Percentiles rank a stretch among this genome's conserved stretches.
Evolutionary conservation across 2,888 invertebrate genomes (phyloP).

Genomic region (Hyles lineata): DNA sequence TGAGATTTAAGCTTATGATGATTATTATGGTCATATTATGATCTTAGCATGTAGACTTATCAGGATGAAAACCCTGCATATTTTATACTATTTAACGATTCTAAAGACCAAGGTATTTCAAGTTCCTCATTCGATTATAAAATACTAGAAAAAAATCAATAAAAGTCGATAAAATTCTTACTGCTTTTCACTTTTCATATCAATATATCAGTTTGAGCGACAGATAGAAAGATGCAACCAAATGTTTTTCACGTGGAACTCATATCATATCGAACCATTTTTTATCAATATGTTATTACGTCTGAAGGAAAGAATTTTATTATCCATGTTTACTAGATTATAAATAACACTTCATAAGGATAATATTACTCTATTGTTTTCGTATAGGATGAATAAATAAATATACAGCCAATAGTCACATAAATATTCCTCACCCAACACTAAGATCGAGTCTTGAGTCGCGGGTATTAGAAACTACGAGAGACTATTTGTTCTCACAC

Average conservation of each 20-base stretch:
- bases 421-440: too few relatives aligned
- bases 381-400: too few relatives aligned
- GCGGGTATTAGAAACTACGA: too few relatives aligned
- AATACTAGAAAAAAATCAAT: neutral
- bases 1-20: too few relatives aligned
- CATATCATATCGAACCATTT: slow-evolving; percentile 11
- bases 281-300: slow-evolving; percentile 11
- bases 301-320: slow-evolving; percentile 13
- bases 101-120: neutral
- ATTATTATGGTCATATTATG: too few relatives aligned
- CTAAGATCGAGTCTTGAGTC: too few relatives aligned
- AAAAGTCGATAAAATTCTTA: neutral
- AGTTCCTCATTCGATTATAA: too few relatives aligned
- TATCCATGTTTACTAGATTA: neutral
- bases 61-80: neutral
- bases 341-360: neutral
- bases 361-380: neutral
- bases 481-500: too few relatives aligned
- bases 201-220: slow-evolving; percentile 11
- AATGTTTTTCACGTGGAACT: neutral
- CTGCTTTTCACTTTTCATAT: neutral
- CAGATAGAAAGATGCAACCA: neutral
- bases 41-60: too few relatives aligned
- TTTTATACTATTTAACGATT: neutral
- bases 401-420: too few relatives aligned